phyloP scores from a whole-genome alignment of 2,113 vertebrate species.

The Prinia subflava region DNA sequence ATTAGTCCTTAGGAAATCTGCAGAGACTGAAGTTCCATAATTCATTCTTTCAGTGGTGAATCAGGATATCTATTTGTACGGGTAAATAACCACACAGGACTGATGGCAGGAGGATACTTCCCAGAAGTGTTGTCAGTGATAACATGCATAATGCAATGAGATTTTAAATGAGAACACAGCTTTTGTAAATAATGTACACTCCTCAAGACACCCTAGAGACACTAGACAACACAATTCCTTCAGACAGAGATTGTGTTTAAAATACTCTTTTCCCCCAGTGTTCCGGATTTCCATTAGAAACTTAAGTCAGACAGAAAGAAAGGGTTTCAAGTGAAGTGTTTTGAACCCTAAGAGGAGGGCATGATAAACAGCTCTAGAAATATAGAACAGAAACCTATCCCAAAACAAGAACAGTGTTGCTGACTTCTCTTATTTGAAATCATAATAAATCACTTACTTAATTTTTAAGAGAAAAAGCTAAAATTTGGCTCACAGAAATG shows the following conservation, averaged over 20 bases:
- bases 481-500: background rate
- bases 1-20: background rate
- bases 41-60: slow-evolving; percentile 51
- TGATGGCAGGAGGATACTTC: slow-evolving; percentile 39
- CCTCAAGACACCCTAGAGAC: slow-evolving; percentile 31
- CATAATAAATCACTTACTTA: background rate
- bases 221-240: background rate
- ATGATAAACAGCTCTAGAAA: background rate
- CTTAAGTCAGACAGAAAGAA: background rate
- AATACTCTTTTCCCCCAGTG: background rate
- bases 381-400: background rate
- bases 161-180: slow-evolving; percentile 63
- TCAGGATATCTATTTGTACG: background rate
- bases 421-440: background rate
- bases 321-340: background rate
- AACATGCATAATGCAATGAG: slow-evolving; percentile 18
- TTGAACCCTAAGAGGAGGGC: background rate
- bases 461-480: background rate
- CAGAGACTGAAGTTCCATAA: slow-evolving; percentile 48
- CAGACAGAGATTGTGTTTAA: background rate
- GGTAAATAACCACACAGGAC: slow-evolving; percentile 26
- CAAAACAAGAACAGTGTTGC: background rate
- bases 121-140: slow-evolving; percentile 57
- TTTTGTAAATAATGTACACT: slow-evolving; percentile 59
- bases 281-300: background rate